Evolutionary conservation across 2,113 vertebrate genomes (phyloP), one percentile per base, ranked within the genome.

Genomic region (Choloepus hoffmanni): DNA sequence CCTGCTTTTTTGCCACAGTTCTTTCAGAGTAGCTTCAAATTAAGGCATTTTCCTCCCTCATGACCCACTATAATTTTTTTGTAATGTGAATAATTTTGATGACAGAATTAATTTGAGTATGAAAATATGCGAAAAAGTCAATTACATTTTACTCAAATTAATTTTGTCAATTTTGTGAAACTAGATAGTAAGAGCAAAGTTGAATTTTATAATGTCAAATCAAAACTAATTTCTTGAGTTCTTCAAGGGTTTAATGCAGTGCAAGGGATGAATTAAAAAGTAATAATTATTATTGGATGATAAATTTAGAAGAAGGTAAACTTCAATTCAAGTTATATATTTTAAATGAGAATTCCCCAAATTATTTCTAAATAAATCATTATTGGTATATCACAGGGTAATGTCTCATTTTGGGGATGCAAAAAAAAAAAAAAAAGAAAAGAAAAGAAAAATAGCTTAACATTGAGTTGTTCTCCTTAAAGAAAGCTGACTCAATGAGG

Each of bases 51-150:
- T 91, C n/a, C 77, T 94, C 53, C 62, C 74, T 91, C 24, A 73
- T 60, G 82, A 90, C 73, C 73, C 95, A 40, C n/a, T 89, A 45
- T 84, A 72, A 92, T 94, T 96, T 92, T 96, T 97, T 91, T 30
- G 63, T 74, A 91, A 95, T 97, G 78, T 96, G 96, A 96, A 94
- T 95, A 96, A 97, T 96, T 96, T 68, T 95, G 78, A 95, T 95
- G 90, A 95, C 92, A 95, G 94, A 96, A 85, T 97, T 95, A 95
- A 95, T 95, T 93, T 97, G 85, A 95, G n/a, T 95, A 79, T 92
- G 90, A 97, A 96, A 96, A 97, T 95, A 91, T 72, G 53, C 74
- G 48, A 33, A 92, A 70, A 96, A 86, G 90, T 95, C 92, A 83
- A 93, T 70, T 94, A 95, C 26, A 91, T 78, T 94, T 96, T 97